Percentiles rank a stretch among this genome's conserved stretches.
These are phyloP conservation scores for Astropecten irregularis DNA, from an alignment of 53 echinoderm and acorn worm species.

Conservation along the genomic window DNA sequence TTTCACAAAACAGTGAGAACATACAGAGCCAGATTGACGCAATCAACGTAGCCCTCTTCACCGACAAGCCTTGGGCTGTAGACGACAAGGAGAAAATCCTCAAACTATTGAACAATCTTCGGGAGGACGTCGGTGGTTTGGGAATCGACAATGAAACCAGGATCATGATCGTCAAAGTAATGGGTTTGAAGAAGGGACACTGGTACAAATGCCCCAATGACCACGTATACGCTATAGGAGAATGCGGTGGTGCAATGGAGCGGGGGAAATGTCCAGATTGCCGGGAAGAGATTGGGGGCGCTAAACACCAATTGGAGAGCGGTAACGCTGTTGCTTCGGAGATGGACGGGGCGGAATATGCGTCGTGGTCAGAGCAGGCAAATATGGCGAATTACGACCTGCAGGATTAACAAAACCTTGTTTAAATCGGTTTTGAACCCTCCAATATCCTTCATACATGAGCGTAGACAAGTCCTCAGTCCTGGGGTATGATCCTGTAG, in stretches of 20 bases:
- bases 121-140: constrained; percentile 24
- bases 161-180: constrained; percentile 73
- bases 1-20: background rate
- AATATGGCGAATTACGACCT: constrained; percentile 75
- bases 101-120: background rate
- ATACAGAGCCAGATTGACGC: background rate
- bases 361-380: constrained; percentile 84
- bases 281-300: constrained; percentile 71
- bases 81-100: background rate
- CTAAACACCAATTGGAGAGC: constrained; percentile 50
- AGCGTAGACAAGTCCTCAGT: no score
- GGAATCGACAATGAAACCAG: constrained; percentile 66
- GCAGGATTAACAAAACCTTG: constrained; percentile 13
- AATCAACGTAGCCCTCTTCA: background rate
- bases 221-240: constrained; percentile 89
- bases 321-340: constrained; percentile 81
- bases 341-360: constrained; percentile 78
- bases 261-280: constrained; percentile 72
- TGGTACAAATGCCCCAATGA: constrained; percentile 90
- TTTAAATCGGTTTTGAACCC: no score
- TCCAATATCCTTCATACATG: no score
- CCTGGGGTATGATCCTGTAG: no score
- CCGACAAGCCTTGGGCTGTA: background rate
- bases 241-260: constrained; percentile 83
- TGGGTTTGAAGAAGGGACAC: constrained; percentile 76